Conservation (phyloP, 2,113 vertebrate genomes). For the Circaetus gallicus region DNA sequence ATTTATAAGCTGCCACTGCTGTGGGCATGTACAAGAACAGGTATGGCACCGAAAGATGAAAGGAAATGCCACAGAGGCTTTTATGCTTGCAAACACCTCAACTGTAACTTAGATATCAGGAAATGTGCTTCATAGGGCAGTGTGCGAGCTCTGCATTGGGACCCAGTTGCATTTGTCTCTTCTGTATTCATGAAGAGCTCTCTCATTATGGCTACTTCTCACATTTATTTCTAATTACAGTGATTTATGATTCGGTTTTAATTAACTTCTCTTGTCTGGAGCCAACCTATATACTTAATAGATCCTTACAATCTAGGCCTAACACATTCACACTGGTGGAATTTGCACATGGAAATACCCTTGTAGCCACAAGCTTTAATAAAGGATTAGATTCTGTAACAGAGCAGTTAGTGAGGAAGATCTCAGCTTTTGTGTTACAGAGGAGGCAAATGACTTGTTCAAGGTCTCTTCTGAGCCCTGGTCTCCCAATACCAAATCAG, state of each 20-base stretch:
- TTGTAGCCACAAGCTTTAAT: background rate
- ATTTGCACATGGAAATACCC: background rate
- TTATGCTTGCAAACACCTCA: background rate
- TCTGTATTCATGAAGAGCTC: background rate
- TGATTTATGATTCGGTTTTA: constrained; percentile 43
- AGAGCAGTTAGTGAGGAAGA: background rate
- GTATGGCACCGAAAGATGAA: background rate
- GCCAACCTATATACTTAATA: background rate
- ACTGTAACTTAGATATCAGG: background rate
- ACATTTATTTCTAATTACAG: constrained; percentile 46
- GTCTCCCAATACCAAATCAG: background rate
- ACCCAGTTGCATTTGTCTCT: background rate
- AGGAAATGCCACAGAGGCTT: background rate
- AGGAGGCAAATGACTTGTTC: background rate
- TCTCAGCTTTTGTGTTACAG: background rate
- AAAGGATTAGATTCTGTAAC: background rate
- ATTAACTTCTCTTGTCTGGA: constrained; percentile 26
- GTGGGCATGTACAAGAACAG: background rate
- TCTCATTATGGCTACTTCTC: background rate
- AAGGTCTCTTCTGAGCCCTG: background rate
- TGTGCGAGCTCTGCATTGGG: rapidly evolving
- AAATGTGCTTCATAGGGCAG: background rate
- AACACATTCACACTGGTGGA: background rate
- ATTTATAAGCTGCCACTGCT: background rate
- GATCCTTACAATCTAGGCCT: background rate